phyloP scores from a whole-genome alignment of 1,140 invertebrate species.

The Atta colombica region DNA sequence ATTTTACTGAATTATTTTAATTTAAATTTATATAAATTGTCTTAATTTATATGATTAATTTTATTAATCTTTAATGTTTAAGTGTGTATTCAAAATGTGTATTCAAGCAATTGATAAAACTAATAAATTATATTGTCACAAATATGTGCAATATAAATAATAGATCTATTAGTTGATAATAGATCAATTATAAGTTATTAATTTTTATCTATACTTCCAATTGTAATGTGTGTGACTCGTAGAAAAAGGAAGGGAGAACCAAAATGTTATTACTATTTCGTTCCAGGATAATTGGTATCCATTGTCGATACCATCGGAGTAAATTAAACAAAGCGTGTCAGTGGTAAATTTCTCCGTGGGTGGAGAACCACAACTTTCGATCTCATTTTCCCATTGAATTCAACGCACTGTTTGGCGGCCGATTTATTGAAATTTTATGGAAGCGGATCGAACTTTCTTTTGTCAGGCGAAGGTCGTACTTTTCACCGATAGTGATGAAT shows the following conservation, averaged over 20 bases:
- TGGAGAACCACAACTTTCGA: conserved; percentile 59
- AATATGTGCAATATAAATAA: too few species aligned
- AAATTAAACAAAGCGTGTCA: conserved; percentile 60
- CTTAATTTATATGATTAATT: background rate
- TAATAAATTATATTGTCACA: background rate
- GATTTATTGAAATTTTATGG: conserved; percentile 77
- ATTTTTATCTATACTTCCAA: background rate
- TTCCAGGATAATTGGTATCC: conserved; percentile 47
- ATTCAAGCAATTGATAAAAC: background rate
- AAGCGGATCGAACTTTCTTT: conserved; percentile 75
- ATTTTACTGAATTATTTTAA: background rate
- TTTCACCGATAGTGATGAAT: conserved; percentile 61
- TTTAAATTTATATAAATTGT: background rate
- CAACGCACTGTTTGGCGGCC: conserved; percentile 73
- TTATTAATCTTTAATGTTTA: background rate
- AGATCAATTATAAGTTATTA: too few species aligned
- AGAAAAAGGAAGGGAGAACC: background rate
- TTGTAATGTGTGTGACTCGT: background rate
- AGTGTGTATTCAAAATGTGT: background rate
- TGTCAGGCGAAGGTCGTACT: conserved; percentile 70
- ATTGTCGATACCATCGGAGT: conserved; percentile 39
- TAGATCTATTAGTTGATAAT: too few species aligned
- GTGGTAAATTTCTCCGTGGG: conserved; percentile 46
- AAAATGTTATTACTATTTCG: conserved; percentile 22
- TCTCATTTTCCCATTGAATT: conserved; percentile 67